phyloP scores from a whole-genome alignment of 1,140 invertebrate species.

The Linepithema humile region DNA sequence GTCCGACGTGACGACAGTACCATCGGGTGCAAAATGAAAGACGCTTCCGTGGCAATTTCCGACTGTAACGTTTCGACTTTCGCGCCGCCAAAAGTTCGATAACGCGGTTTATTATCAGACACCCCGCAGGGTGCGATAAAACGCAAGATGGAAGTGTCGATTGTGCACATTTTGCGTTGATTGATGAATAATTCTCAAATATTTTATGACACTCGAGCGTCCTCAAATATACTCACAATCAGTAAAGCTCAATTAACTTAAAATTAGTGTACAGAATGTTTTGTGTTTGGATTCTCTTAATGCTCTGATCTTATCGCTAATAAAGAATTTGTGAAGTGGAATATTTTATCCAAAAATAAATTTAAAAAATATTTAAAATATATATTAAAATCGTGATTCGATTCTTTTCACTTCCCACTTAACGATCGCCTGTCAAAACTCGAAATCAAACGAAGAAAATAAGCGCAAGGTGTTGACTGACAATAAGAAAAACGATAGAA shows the following conservation, averaged over 20 bases:
- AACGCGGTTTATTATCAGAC: constrained; percentile 47
- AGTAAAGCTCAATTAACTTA: too few relatives aligned
- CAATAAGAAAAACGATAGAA: not conserved
- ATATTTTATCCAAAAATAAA: too few relatives aligned
- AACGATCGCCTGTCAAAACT: not conserved
- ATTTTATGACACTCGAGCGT: not conserved
- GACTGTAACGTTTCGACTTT: constrained; percentile 54
- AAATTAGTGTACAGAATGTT: too few relatives aligned
- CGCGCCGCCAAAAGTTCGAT: constrained; percentile 50
- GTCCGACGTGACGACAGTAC: constrained; percentile 10
- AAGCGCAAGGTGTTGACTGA: not conserved
- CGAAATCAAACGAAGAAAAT: not conserved
- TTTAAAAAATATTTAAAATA: too few relatives aligned
- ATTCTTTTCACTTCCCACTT: not conserved
- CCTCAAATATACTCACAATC: not conserved
- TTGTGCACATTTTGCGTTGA: not conserved
- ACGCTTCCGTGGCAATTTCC: constrained; percentile 70
- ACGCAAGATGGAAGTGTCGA: not conserved
- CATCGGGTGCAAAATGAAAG: constrained; percentile 59
- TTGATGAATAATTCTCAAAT: not conserved
- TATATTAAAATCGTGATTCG: too few relatives aligned
- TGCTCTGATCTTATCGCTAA: too few relatives aligned
- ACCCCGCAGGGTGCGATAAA: not conserved
- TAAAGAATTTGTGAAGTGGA: too few relatives aligned
- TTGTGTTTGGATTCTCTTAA: too few relatives aligned